These are phyloP conservation scores for Paraescarpia echinospica DNA, from an alignment of 1,140 invertebrate species.

Conservation along the genomic window DNA sequence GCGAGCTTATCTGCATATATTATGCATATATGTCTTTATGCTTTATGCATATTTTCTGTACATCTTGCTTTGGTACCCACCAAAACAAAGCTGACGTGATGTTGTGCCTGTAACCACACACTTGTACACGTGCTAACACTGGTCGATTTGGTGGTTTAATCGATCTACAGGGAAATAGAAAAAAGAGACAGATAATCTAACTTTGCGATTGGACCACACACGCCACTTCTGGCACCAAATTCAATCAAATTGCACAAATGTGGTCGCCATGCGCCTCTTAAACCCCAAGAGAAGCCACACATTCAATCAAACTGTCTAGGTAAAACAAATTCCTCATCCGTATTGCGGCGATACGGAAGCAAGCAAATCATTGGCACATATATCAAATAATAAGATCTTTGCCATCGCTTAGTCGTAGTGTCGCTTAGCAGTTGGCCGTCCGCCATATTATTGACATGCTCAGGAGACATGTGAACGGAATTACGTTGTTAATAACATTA, in stretches of 20 bases:
- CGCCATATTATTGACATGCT: too few relatives aligned
- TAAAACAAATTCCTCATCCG: neutral
- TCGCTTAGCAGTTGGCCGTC: neutral
- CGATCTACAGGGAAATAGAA: neutral
- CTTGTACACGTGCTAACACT: neutral
- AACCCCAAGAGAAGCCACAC: neutral
- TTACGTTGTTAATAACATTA: too few relatives aligned
- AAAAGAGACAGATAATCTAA: neutral
- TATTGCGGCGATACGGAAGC: neutral
- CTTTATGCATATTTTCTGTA: neutral
- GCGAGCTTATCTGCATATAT: neutral
- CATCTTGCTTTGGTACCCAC: neutral
- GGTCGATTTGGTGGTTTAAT: neutral
- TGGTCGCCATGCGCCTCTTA: neutral
- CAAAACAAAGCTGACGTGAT: neutral
- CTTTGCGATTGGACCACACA: neutral
- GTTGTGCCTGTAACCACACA: neutral
- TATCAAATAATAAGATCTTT: constrained; percentile 1
- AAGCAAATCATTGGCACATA: neutral
- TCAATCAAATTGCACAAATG: neutral
- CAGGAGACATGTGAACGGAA: too few relatives aligned
- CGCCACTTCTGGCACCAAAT: neutral
- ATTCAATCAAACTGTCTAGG: neutral
- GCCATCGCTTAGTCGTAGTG: neutral
- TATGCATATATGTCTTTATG: neutral